A percentile compares a stretch with the other conserved stretches of the same genome.
Conservation (phyloP, 1,140 invertebrate species). For the Cotesia vestalis region DNA sequence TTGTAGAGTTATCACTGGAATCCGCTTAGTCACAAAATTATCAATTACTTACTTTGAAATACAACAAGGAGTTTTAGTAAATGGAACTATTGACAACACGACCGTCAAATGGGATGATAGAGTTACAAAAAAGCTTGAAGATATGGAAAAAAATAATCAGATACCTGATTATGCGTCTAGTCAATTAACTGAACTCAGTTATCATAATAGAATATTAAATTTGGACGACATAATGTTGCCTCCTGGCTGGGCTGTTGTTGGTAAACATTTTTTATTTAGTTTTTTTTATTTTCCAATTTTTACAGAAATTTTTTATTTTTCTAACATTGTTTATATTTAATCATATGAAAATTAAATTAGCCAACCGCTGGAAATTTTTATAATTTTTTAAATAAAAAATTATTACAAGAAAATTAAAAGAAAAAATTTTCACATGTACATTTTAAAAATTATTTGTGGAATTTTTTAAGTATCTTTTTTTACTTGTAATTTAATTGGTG, state of each 20-base stretch:
- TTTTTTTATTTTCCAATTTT: too few species aligned
- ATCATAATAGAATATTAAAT: background rate
- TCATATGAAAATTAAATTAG: too few species aligned
- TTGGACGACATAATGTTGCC: background rate
- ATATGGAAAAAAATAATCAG: background rate
- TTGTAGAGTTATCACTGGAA: slow-evolving; percentile 13
- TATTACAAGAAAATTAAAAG: too few species aligned
- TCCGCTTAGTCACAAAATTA: slow-evolving; percentile 2
- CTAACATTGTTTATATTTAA: too few species aligned
- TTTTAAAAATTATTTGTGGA: too few species aligned
- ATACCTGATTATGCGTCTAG: background rate
- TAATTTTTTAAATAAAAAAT: too few species aligned
- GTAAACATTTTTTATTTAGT: background rate
- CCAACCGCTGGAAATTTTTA: too few species aligned
- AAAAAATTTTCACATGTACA: too few species aligned
- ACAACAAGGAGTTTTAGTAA: slow-evolving; percentile 15
- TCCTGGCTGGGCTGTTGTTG: background rate
- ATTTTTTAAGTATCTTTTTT: too few species aligned
- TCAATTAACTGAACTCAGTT: too few species aligned
- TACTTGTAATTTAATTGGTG: too few species aligned
- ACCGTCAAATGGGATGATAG: slow-evolving; percentile 11
- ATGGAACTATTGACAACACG: slow-evolving; percentile 16
- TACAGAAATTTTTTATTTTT: too few species aligned
- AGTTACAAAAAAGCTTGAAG: background rate
- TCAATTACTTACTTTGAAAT: slow-evolving; percentile 7